These are phyloP conservation scores for Prenolepis imparis DNA, from an alignment of 2,888 invertebrate species.

Conservation along the genomic window DNA sequence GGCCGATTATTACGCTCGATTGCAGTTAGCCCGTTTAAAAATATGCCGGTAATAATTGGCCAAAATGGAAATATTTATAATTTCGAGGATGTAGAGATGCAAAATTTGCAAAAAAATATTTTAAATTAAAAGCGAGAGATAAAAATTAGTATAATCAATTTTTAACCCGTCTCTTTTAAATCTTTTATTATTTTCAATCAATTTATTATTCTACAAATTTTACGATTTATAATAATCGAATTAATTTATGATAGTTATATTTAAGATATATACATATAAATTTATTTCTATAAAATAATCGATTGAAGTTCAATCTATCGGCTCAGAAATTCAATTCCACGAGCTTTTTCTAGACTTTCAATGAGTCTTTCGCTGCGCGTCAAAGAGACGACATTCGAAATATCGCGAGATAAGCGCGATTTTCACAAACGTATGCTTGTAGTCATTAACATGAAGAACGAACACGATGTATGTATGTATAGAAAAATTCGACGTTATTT, in stretches of 20 bases:
- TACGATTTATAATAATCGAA: background rate
- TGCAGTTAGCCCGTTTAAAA: constrained; percentile 32
- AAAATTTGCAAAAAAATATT: background rate
- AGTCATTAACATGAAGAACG: constrained; percentile 9
- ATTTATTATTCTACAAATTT: background rate
- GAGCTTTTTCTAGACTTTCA: constrained; percentile 4
- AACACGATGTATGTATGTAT: constrained; percentile 22
- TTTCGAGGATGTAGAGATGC: background rate
- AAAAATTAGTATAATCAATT: background rate
- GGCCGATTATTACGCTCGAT: constrained; percentile 48
- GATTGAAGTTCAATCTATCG: background rate
- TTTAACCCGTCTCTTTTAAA: background rate
- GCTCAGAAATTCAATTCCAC: background rate
- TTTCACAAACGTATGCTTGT: background rate
- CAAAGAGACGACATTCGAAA: constrained; percentile 45
- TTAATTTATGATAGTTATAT: background rate
- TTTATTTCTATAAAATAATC: background rate
- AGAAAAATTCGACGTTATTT: constrained; percentile 66
- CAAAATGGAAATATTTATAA: constrained; percentile 20
- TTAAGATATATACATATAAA: background rate
- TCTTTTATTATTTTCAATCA: background rate
- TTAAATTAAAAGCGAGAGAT: background rate
- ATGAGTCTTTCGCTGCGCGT: constrained; percentile 30
- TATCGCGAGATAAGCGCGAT: constrained; percentile 21
- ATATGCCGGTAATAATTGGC: constrained; percentile 3